Conservation (phyloP, 2,113 vertebrate genomes). For the Nannobrachium achirus region DNA sequence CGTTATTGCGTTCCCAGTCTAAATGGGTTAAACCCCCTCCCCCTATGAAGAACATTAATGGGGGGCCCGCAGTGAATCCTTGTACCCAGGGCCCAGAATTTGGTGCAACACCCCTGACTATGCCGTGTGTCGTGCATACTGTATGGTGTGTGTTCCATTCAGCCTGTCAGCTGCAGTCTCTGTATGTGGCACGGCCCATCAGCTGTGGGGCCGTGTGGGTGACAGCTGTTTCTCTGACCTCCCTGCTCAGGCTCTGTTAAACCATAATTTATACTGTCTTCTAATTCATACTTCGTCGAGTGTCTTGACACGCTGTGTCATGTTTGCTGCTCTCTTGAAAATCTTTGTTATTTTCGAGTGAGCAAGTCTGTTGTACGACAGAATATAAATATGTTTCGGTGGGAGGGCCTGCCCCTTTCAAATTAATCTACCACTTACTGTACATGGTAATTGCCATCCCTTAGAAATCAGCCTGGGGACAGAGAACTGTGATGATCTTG, state of each 20-base stretch:
- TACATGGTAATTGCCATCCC: conserved; percentile 65
- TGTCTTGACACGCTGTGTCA: no score
- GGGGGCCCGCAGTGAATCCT: no score
- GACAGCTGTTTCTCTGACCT: conserved; percentile 68
- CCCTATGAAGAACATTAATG: no score
- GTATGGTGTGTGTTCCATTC: conserved; percentile 50
- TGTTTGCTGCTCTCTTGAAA: no score
- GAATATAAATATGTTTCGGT: conserved; percentile 18
- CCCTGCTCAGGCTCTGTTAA: conserved; percentile 25
- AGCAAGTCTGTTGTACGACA: no score
- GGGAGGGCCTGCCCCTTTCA: conserved; percentile 50
- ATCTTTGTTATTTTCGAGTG: no score
- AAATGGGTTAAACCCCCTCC: no score
- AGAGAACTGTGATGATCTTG: conserved; percentile 53
- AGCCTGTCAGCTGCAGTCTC: conserved; percentile 67
- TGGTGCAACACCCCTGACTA: no score
- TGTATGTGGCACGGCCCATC: conserved; percentile 61
- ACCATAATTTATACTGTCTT: background rate
- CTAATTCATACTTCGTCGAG: background rate
- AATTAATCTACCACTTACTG: conserved; percentile 68
- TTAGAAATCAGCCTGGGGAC: conserved; percentile 53
- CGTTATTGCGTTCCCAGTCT: no score
- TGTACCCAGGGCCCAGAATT: no score
- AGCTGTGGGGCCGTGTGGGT: conserved; percentile 64
- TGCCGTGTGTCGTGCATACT: conserved; percentile 17